Evolutionary conservation across 92 coral and sea anemone species (phyloP).

Genomic region (Zoanthus gigantus): DNA sequence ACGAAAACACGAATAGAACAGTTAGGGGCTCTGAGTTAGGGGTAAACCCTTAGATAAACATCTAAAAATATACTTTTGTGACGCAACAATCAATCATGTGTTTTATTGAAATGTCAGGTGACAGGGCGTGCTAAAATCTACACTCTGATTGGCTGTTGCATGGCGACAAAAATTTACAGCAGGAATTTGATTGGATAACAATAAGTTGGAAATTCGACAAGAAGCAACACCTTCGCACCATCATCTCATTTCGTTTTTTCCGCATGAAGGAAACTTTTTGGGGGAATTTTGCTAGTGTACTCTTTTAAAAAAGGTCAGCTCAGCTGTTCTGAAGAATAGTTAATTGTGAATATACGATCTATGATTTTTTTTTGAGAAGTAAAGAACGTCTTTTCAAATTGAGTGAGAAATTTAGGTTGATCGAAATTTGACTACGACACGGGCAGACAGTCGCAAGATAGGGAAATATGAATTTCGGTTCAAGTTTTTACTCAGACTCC

Average conservation of each 20-base stretch:
- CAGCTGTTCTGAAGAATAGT: no score
- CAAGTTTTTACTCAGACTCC: conserved; percentile 47
- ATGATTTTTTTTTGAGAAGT: background rate
- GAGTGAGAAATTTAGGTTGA: background rate
- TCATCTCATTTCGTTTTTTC: conserved; percentile 16
- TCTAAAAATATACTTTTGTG: conserved; percentile 30
- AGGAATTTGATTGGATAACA: conserved; percentile 58
- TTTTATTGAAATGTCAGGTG: conserved; percentile 42
- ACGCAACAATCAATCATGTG: conserved; percentile 47
- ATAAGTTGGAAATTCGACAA: conserved; percentile 27
- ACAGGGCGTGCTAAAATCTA: conserved; percentile 73
- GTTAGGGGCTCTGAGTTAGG: conserved; percentile 17
- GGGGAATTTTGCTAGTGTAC: background rate
- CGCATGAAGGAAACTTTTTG: background rate
- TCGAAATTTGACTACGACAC: conserved; percentile 25
- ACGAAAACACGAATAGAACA: conserved; percentile 18
- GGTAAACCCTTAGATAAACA: conserved; percentile 37
- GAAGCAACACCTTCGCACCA: background rate
- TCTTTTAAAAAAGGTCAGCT: background rate
- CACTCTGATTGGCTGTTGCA: conserved; percentile 89
- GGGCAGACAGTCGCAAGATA: conserved; percentile 43
- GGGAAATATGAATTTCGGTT: conserved; percentile 75
- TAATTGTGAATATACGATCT: no score
- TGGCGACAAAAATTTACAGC: conserved; percentile 44
- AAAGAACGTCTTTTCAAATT: conserved; percentile 11